Evolutionary conservation across 2,797 vertebrate species (phyloP).

Genomic region (Enteromius radiatus): DNA sequence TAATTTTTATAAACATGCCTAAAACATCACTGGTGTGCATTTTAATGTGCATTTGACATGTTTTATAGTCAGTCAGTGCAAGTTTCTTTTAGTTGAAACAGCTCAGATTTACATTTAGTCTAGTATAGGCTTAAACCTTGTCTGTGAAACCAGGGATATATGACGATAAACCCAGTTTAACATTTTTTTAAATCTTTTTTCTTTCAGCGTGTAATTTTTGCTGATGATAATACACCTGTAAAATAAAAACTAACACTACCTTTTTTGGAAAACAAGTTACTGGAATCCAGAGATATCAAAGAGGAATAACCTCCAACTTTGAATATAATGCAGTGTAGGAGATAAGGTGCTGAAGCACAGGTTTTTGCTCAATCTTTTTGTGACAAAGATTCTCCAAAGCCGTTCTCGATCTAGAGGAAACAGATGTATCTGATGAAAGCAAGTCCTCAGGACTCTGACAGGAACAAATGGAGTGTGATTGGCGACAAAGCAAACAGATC

Average conservation of each 20-base stretch:
- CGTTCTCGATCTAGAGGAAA: neutral
- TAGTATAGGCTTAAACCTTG: too few relatives aligned
- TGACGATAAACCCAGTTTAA: neutral
- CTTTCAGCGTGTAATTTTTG: neutral
- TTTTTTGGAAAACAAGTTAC: neutral
- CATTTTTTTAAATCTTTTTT: too few relatives aligned
- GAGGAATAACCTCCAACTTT: neutral
- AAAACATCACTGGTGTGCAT: too few relatives aligned
- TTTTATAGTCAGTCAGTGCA: too few relatives aligned
- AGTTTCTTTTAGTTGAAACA: too few relatives aligned
- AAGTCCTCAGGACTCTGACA: neutral
- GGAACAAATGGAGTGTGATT: slow-evolving; percentile 46
- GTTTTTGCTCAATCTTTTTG: slow-evolving; percentile 1
- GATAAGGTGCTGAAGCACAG: neutral
- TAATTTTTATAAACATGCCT: too few relatives aligned
- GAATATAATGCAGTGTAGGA: neutral
- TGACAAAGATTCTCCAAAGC: neutral
- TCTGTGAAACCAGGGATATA: neutral
- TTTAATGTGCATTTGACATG: too few relatives aligned
- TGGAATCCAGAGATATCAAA: neutral
- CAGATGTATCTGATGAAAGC: slow-evolving; percentile 30
- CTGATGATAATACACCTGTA: neutral
- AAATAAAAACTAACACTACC: neutral
- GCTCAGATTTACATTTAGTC: too few relatives aligned
- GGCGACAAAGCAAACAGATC: slow-evolving; percentile 27